Base-by-base conservation (phyloP, 2,888 invertebrate species). In the Cylindroiulus punctatus region DNA sequence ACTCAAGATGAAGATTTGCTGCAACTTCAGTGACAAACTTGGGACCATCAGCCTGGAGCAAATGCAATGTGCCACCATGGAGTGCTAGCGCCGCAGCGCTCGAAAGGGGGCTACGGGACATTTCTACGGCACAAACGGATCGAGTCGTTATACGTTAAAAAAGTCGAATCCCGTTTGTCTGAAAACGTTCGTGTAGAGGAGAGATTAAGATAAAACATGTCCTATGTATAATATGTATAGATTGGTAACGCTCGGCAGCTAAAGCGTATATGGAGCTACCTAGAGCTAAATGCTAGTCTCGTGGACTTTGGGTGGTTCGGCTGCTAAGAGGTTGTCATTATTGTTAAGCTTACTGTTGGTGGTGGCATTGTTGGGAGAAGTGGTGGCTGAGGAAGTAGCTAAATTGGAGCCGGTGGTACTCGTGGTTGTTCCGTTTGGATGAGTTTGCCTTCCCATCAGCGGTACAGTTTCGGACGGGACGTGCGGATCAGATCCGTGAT, bases 201-300 rank as follows among this genome's bases (percentile, higher is more conserved):
- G 52, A 52, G 19, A 52, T 52, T 52, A 52, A 52, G 52, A 52
- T 52, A 52, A 52, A 52, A 52, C 52, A 52, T 52, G 52, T 52
- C 10, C 52, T 52, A 52, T 52, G 52, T 52, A 52, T 52, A 52
- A 52, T 52, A 52, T 52, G 52, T 52, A 52, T 52, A 52, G 19
- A 17, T 52, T 52, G 14, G 14, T 17, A 52, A 14, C 52, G 19
- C 52, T 52, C 17, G 14, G 14, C 14, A 52, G 52, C 52, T 52
- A 52, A 52, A 52, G 52, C 19, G 19, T 52, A 52, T 52, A 52
- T 52, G 19, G 52, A 52, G 52, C 52, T 52, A 52, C 52, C 19
- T 52, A 52, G 52, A 52, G 17, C 90, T 93, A 94, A 90, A 94
- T 94, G 92, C 94, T 94, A 90, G 94, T 94, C 91, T 94, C 94